These are phyloP conservation scores for Hyposmocoma kahamanoa DNA, from an alignment of 1,140 invertebrate species.

Conservation along the genomic window DNA sequence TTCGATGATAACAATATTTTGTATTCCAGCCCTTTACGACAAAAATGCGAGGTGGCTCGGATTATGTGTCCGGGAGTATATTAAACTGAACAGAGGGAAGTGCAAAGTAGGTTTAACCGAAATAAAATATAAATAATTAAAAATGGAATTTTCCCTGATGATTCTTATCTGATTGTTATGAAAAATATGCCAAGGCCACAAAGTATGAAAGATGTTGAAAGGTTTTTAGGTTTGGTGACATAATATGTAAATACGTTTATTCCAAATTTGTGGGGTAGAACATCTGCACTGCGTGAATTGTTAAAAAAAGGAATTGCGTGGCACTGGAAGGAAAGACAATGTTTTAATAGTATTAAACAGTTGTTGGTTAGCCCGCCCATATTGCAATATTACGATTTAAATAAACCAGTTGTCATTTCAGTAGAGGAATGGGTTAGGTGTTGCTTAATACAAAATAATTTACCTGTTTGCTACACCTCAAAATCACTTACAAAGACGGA, in stretches of 20 bases:
- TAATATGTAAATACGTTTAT: background rate
- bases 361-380: background rate
- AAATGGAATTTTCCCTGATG: background rate
- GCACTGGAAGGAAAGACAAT: background rate
- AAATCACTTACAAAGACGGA: slow-evolving; percentile 1
- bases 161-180: background rate
- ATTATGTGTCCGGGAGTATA: too few species aligned
- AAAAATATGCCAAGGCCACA: background rate
- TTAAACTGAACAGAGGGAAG: slow-evolving; percentile 16
- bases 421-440: background rate
- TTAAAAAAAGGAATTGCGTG: background rate
- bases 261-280: background rate
- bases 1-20: too few species aligned
- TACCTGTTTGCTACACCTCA: background rate
- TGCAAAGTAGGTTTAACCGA: slow-evolving; percentile 11
- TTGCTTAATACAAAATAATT: slow-evolving; percentile 1
- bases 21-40: too few species aligned
- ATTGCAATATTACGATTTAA: background rate
- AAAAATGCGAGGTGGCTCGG: too few species aligned
- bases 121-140: slow-evolving; percentile 8
- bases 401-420: background rate
- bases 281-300: background rate
- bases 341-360: background rate
- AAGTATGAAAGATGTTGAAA: background rate
- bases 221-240: background rate